Conservation (phyloP, 2,888 invertebrate genomes). For the Allacma fusca region DNA sequence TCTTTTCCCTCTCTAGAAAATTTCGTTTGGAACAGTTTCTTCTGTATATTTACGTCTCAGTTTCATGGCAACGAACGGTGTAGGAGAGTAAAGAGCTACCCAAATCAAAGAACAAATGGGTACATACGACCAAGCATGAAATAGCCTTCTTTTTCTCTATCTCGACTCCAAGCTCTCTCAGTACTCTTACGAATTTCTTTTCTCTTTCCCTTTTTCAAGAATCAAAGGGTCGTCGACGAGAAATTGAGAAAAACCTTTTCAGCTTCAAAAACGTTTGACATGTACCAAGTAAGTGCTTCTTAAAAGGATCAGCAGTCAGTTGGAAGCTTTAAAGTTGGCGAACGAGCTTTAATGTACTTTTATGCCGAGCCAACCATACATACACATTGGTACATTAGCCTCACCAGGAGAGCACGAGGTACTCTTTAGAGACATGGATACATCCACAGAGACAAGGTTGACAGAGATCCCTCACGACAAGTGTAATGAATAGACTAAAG, state of each 20-base stretch:
- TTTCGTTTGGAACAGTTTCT: neutral
- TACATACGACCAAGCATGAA: neutral
- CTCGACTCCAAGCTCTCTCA: neutral
- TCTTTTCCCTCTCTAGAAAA: neutral
- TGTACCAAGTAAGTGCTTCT: conserved; percentile 39
- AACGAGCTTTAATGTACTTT: conserved; percentile 26
- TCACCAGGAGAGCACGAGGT: neutral
- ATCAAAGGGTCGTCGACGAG: conserved; percentile 37
- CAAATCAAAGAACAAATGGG: neutral
- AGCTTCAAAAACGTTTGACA: conserved; percentile 36
- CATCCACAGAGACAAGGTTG: neutral
- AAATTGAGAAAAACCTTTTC: conserved; percentile 31
- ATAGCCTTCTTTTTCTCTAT: conserved; percentile 17
- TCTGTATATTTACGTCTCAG: neutral
- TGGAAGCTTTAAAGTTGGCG: conserved; percentile 29
- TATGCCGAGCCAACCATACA: conserved; percentile 3
- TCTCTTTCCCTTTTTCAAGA: conserved; percentile 37
- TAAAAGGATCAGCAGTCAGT: conserved; percentile 27
- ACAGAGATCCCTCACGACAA: conserved; percentile 28
- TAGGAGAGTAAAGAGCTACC: neutral
- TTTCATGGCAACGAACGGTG: conserved; percentile 2
- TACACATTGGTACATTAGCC: neutral
- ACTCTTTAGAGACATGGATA: neutral
- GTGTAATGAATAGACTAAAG: conserved; percentile 16
- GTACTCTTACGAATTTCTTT: conserved; percentile 27